Base-by-base conservation (phyloP, 2,888 invertebrate species). In the Drosophila nr. perissopoda region DNA sequence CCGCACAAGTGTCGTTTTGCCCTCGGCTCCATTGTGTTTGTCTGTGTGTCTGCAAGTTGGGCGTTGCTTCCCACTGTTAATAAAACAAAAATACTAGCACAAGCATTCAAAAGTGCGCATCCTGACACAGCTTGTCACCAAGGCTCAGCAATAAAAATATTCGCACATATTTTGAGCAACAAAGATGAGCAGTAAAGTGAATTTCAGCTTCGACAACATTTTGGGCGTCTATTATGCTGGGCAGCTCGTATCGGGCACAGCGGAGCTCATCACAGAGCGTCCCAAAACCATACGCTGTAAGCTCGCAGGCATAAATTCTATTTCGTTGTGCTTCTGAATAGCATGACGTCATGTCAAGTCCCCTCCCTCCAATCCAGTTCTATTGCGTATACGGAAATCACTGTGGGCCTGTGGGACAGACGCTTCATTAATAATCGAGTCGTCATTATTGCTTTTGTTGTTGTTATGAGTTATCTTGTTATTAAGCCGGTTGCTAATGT, bases 261-360 rank as follows among this genome's bases (percentile, higher is more conserved):
- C 92, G 33, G 92, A 92, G 69, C 82, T 93, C 66, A 87, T 89
- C 73, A 93, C 93, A 27, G 88, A 90, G 51, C 91, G 92, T 57
- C 91, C 92, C 18, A 93, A 93, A 81, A 92, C 92, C 49, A 92
- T 93, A 80, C 91, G 93, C 76, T 93, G 93, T 93, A 89, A 76
- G 57, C 27, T 25, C n/a, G 51, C 52, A 60, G 58, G 76, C 76
- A 53, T 76, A 66, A 68, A 67, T 67, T 59, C 49, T 40, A 63
- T 21, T 66, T 67, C 38, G 27, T 68, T 63, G 48, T 62, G n/a
- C 57, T 56, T 38, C 2, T 42, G 48, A 25, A 40, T 34, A 13
- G 38, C 69, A 85, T 86, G 90, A 86, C 83, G 86, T 86, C 90
- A 86, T 86, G 57, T 42, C 36, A 46, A 25, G 25, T 54, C 54